phyloP scores from a whole-genome alignment of 2,797 vertebrate genomes.

The Chiloscyllium punctatum region DNA sequence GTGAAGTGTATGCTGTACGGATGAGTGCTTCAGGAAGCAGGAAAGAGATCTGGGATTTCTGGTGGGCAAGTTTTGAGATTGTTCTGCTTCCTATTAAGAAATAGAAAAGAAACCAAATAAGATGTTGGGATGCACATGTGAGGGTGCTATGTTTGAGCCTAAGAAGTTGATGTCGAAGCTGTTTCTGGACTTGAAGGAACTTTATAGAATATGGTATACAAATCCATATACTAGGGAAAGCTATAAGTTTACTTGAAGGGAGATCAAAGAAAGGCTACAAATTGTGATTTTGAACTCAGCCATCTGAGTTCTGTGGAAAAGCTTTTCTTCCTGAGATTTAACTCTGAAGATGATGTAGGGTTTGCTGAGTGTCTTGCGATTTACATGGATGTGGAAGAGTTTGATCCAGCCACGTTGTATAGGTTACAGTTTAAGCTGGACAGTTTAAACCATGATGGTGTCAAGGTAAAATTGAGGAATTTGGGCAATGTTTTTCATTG shows the following conservation, averaged over 20 bases:
- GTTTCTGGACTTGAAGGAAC: not conserved
- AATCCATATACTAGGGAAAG: not conserved
- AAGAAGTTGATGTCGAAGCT: not conserved
- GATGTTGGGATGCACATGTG: not conserved
- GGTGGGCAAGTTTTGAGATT: not conserved
- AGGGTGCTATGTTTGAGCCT: not conserved
- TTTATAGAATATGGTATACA: not conserved
- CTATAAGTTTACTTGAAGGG: not conserved
- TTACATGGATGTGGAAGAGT: not conserved
- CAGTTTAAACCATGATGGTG: not conserved
- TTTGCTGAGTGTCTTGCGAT: not conserved
- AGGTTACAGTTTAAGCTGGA: not conserved
- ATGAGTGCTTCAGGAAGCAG: not conserved
- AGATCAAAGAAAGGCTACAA: not conserved
- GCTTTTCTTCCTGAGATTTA: not conserved
- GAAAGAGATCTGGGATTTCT: not conserved
- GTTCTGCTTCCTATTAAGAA: not conserved
- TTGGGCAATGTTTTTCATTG: not conserved
- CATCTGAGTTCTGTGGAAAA: not conserved
- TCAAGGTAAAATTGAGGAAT: not conserved
- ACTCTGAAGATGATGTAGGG: not conserved
- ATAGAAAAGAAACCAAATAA: not conserved
- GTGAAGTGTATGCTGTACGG: not conserved
- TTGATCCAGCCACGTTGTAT: not conserved
- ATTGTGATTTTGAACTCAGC: not conserved